Percentiles rank a stretch among this genome's conserved stretches.
phyloP scores from a whole-genome alignment of 2,113 vertebrate genomes.

The Python bivittatus region DNA sequence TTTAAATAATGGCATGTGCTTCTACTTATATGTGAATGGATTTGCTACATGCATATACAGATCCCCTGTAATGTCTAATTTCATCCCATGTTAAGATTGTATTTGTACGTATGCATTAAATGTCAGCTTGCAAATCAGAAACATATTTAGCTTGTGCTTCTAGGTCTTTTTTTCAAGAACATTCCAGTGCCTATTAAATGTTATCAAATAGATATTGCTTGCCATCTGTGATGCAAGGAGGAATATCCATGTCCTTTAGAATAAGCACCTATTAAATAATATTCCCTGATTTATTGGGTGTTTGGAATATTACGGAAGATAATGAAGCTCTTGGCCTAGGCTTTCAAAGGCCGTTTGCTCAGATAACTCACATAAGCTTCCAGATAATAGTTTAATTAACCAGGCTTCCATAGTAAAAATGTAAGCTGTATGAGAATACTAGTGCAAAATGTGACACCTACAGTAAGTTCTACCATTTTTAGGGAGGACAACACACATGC shows the following conservation, averaged over 20 bases:
- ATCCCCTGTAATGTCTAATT: not conserved
- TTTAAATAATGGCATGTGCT: not conserved
- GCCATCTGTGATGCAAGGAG: no score
- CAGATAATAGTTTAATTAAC: not conserved
- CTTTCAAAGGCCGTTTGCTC: not conserved
- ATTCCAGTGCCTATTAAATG: not conserved
- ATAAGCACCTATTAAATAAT: not conserved
- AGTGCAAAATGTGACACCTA: not conserved
- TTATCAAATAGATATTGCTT: not conserved
- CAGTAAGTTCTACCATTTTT: conserved; percentile 20
- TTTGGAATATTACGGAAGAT: not conserved
- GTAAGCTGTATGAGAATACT: not conserved
- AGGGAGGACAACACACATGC: not conserved
- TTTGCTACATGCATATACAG: not conserved
- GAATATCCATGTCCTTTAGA: not conserved
- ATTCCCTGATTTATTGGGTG: not conserved
- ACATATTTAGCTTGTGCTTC: not conserved
- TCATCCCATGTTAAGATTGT: not conserved
- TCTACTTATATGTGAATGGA: not conserved
- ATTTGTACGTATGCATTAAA: not conserved
- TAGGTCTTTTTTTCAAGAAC: not conserved
- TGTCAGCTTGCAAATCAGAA: not conserved
- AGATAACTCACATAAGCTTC: not conserved
- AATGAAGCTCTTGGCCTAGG: not conserved
- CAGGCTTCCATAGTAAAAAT: not conserved